Percentiles rank a stretch among this genome's conserved stretches.
Evolutionary conservation across 2,888 invertebrate genomes (phyloP).

Genomic region (Rapana venosa): DNA sequence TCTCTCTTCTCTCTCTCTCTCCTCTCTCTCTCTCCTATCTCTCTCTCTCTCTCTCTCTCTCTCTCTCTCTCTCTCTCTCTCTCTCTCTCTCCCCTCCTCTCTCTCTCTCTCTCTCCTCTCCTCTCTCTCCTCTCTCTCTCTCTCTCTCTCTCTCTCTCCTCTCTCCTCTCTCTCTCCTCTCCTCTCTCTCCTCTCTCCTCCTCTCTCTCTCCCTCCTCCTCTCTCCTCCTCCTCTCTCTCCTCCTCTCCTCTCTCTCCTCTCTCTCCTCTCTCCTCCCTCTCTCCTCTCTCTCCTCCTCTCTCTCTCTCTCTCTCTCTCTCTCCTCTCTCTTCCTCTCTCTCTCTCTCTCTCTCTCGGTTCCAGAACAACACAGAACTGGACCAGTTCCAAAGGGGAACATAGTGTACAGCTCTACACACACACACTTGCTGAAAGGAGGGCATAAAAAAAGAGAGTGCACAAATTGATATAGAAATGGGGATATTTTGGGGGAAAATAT

Average conservation of each 20-base stretch:
- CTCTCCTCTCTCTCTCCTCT: neutral
- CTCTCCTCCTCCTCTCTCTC: too few relatives aligned
- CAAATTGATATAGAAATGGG: too few relatives aligned
- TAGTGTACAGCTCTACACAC: too few relatives aligned
- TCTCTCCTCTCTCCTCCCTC: neutral
- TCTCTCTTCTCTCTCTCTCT: neutral
- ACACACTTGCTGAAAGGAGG: too few relatives aligned
- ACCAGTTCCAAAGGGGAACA: too few relatives aligned
- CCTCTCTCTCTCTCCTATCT: neutral
- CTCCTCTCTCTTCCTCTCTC: neutral
- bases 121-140: neutral
- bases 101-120: neutral
- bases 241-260: neutral
- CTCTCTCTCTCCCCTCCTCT: constrained; percentile 21
- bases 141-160: constrained; percentile 1
- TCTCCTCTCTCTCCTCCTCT: neutral
- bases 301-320: neutral
- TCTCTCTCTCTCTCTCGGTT: neutral
- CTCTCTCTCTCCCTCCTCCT: neutral
- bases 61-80: constrained; percentile 30
- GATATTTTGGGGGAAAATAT: too few relatives aligned
- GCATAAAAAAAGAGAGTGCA: too few relatives aligned
- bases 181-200: neutral
- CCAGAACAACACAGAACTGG: too few relatives aligned
- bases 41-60: constrained; percentile 28